Evolutionary conservation across 2,113 vertebrate genomes (phyloP).

Genomic region (Ailuropoda melanoleuca): DNA sequence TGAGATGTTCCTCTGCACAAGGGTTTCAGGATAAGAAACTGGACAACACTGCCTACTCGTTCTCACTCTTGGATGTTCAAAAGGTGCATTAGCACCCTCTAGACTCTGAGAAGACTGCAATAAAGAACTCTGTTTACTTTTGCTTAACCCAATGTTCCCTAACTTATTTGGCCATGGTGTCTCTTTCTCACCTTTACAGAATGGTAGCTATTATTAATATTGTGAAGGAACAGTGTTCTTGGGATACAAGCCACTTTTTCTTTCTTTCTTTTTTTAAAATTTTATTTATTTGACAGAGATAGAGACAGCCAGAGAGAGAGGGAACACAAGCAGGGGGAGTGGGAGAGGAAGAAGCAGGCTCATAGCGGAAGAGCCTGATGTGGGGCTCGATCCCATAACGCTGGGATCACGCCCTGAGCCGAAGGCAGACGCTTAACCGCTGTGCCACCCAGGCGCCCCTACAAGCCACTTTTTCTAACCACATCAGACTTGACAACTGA

Average conservation of each 20-base stretch:
- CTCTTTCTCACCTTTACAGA: background rate
- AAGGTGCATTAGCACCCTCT: background rate
- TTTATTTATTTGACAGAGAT: too few species aligned
- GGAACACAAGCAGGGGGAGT: too few species aligned
- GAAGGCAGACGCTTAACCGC: too few species aligned
- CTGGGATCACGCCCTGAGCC: too few species aligned
- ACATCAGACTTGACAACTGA: conserved; percentile 5
- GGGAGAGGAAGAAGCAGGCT: too few species aligned
- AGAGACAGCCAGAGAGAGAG: too few species aligned
- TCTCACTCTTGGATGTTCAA: background rate
- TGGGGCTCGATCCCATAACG: too few species aligned
- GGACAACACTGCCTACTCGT: background rate
- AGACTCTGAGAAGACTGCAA: background rate
- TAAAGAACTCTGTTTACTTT: background rate
- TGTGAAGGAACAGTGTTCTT: background rate
- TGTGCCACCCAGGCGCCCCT: too few species aligned
- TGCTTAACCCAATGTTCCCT: background rate
- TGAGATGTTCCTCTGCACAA: background rate
- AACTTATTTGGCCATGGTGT: background rate
- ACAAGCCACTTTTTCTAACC: conserved; percentile 24
- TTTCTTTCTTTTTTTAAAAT: too few species aligned
- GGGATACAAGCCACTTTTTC: conserved; percentile 3
- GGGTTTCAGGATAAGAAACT: background rate
- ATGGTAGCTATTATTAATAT: background rate
- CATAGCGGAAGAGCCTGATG: too few species aligned